Evolutionary conservation across 2,797 vertebrate genomes (phyloP), one percentile per base, ranked within the genome.

Genomic region (Lindbergichthys nudifrons): DNA sequence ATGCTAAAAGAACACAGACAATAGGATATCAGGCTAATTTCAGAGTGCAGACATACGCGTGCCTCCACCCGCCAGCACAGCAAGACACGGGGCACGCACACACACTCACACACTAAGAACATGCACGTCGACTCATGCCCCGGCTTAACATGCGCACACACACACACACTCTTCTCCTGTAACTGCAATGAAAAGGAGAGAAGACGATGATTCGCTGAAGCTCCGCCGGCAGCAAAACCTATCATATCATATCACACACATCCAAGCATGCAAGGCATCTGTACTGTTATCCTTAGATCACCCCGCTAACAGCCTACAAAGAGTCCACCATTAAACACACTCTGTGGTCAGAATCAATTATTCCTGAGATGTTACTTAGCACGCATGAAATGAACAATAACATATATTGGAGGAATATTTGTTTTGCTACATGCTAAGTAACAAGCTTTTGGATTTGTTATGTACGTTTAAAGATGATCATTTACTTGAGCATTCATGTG

Each of bases 201-300:
- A 83, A 81, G 83, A 79, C 80, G 79, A 88, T 82, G 89, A 93
- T 87, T 90, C 62, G 87, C 89, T 77, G 73, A 83, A 88, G 86
- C 87, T 84, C 76, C 26, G 91, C 90, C 89, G 26, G 84, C 87
- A 88, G 88, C 89, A 64, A 81, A 88, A 86, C 83, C 91, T 78
- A 93, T 93, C 92, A 91, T 92, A 92, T 93, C 92, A 92, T 92
- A 92, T 93, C 91, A 91, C 87, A 93, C 84, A 93, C 90, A 92
- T 89, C 78, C 84, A 70, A 89, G 89, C 92, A 85, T 89, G 88
- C 77, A 12, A 88, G 87, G 88, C 91, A 90, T 92, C 88, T 92
- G 92, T 71, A 91, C 86, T 67, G 83, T 87, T 91, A 90, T 92
- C 91, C 92, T 93, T 70, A 85, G 30, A 87, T 92, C 84, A 92